Percentiles rank a stretch among this genome's conserved stretches.
Conservation (phyloP, 2,888 invertebrate species). For the Acheta domesticus region DNA sequence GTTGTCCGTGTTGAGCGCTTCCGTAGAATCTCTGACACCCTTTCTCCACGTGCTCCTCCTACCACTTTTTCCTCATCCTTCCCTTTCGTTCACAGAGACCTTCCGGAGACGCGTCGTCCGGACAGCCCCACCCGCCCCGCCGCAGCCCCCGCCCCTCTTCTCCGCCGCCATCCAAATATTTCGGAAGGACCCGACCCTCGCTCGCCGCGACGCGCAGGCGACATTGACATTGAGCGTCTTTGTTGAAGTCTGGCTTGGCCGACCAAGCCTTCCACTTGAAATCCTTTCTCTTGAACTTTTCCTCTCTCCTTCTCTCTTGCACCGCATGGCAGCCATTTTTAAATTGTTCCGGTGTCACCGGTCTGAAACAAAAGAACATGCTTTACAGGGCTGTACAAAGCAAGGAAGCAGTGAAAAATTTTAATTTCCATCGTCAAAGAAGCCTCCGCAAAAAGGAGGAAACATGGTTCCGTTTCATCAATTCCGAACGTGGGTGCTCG, state of each 20-base stretch:
- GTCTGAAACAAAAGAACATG: slow-evolving; percentile 1
- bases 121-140: not conserved
- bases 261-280: slow-evolving; percentile 8
- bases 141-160: not conserved
- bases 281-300: not conserved
- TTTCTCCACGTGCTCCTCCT: no score
- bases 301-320: slow-evolving; percentile 9
- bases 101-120: no score
- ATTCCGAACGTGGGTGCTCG: no score
- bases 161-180: not conserved
- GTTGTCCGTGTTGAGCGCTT: no score
- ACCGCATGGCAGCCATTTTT: not conserved
- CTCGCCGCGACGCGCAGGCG: not conserved
- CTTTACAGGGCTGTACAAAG: not conserved
- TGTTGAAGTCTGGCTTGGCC: slow-evolving; percentile 18
- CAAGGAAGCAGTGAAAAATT: not conserved
- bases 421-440: not conserved
- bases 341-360: slow-evolving; percentile 3
- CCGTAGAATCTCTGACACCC: no score
- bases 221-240: slow-evolving; percentile 18
- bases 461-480: no score
- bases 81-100: no score
- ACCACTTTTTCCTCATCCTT: no score
- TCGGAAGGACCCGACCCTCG: no score
- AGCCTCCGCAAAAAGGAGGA: no score